A percentile compares a stretch with the other conserved stretches of the same genome.
Evolutionary conservation across 2,888 invertebrate species (phyloP).

Genomic region (Dolichopus griseipennis): DNA sequence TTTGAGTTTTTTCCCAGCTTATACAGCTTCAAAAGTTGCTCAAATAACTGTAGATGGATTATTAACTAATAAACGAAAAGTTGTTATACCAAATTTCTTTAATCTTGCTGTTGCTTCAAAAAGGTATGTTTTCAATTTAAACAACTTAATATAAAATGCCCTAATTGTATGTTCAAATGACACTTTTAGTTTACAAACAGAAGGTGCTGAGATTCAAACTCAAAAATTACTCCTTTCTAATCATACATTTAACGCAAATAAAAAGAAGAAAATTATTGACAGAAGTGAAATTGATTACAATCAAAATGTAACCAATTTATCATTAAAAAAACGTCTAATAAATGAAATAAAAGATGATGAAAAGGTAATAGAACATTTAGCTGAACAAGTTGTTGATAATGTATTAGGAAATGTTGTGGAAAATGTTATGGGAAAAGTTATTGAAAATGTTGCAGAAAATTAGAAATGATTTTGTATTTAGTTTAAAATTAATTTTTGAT

Average conservation of each 20-base stretch:
- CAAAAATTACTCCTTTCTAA: background rate
- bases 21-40: constrained; percentile 21
- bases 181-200: background rate
- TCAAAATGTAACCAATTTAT: background rate
- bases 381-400: background rate
- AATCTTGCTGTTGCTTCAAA: constrained; percentile 2
- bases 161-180: background rate
- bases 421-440: background rate
- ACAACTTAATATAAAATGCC: background rate
- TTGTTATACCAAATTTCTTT: constrained; percentile 25
- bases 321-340: background rate
- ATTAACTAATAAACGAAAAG: constrained; percentile 27
- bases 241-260: background rate
- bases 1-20: background rate
- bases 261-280: background rate
- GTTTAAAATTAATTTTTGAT: too few species aligned
- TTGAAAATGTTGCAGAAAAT: background rate
- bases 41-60: constrained; percentile 27
- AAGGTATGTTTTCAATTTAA: background rate
- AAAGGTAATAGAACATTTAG: background rate
- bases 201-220: background rate
- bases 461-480: background rate
- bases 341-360: too few species aligned
- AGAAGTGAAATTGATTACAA: background rate
- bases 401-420: background rate